These are phyloP conservation scores for Sitta europaea DNA, from an alignment of 2,113 vertebrate genomes.

Conservation along the genomic window DNA sequence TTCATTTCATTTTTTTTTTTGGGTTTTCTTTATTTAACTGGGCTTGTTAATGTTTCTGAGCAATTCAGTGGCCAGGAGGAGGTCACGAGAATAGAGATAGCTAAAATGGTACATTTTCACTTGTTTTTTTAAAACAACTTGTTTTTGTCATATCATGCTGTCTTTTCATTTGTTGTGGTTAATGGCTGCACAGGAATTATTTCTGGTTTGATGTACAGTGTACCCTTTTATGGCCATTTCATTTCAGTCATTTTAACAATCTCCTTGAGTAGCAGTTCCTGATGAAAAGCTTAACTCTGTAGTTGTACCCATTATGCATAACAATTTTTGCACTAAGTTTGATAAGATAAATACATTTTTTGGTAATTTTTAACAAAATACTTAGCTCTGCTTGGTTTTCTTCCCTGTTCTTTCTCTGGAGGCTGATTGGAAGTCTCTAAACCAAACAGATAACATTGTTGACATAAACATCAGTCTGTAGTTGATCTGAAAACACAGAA, in stretches of 20 bases:
- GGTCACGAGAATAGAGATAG: not conserved
- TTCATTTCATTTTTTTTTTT: not conserved
- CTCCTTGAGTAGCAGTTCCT: not conserved
- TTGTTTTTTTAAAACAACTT: not conserved
- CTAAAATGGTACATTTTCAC: not conserved
- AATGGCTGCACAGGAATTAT: not conserved
- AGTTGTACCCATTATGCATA: not conserved
- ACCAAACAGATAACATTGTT: not conserved
- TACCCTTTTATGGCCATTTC: not conserved
- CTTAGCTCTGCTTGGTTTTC: not conserved
- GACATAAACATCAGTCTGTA: not conserved
- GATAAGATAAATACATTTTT: not conserved
- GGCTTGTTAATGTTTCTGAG: not conserved
- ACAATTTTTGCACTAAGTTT: not conserved
- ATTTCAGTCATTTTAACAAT: not conserved
- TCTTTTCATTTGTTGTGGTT: not conserved
- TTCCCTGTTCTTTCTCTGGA: not conserved
- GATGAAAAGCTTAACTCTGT: not conserved
- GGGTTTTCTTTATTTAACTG: not conserved
- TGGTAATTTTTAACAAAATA: not conserved
- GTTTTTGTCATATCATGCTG: not conserved
- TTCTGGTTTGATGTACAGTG: not conserved
- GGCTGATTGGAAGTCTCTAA: not conserved
- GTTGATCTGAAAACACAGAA: not conserved
- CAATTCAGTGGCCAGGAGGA: not conserved